phyloP scores from a whole-genome alignment of 2,888 invertebrate genomes.

The Dione vanillae region DNA sequence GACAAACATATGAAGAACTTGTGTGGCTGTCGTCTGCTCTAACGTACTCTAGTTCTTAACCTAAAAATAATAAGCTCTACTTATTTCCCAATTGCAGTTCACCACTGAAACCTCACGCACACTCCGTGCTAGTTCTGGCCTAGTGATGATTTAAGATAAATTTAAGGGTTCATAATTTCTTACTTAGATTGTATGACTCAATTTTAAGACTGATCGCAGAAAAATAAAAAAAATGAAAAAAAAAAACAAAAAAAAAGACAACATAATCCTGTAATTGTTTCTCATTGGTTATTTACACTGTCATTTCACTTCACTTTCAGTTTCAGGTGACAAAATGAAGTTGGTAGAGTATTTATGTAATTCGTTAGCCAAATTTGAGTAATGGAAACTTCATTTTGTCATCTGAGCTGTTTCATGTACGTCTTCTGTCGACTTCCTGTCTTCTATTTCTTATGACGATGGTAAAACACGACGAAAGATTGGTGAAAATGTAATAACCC shows the following conservation, averaged over 20 bases:
- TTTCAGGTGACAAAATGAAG: constrained; percentile 57
- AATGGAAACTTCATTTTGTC: constrained; percentile 55
- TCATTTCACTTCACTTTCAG: constrained; percentile 54
- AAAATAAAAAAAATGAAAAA: constrained; percentile 70
- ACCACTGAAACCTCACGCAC: constrained; percentile 53
- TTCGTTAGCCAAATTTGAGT: constrained; percentile 71
- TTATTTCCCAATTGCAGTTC: constrained; percentile 54
- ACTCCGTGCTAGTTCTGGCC: constrained; percentile 74
- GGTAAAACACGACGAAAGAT: constrained; percentile 62
- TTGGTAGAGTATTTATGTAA: constrained; percentile 58
- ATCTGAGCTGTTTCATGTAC: constrained; percentile 58
- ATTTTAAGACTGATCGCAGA: constrained; percentile 85
- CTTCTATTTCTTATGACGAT: constrained; percentile 74
- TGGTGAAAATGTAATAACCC: constrained; percentile 54
- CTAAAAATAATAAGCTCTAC: constrained; percentile 62
- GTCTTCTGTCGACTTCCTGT: constrained; percentile 73
- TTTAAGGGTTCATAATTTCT: constrained; percentile 79
- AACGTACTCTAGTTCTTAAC: constrained; percentile 56
- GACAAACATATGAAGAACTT: constrained; percentile 44
- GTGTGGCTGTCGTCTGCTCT: constrained; percentile 62
- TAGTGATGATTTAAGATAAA: constrained; percentile 72
- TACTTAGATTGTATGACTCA: constrained; percentile 84
- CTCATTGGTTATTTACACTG: constrained; percentile 59
- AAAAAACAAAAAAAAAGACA: constrained; percentile 55
- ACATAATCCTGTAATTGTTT: constrained; percentile 63